These are phyloP conservation scores for Rhinella marina DNA, from an alignment of 2,797 vertebrate genomes.

Conservation along the genomic window DNA sequence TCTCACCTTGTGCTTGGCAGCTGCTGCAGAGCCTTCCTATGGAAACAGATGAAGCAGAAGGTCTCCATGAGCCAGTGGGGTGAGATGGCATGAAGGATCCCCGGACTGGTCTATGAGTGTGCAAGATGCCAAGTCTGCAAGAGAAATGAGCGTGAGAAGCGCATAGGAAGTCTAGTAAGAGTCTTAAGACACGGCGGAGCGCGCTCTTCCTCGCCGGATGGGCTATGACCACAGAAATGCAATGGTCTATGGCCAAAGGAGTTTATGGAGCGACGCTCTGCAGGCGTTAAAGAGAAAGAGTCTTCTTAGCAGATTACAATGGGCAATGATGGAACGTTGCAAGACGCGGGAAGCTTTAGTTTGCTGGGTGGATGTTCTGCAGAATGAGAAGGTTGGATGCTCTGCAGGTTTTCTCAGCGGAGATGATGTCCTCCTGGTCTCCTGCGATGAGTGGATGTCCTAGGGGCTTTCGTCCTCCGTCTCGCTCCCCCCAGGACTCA, in stretches of 20 bases:
- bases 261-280: slow-evolving; percentile 23
- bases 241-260: slow-evolving; percentile 26
- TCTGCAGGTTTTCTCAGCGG: background rate
- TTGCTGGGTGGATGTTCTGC: background rate
- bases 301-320: background rate
- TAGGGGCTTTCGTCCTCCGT: slow-evolving; percentile 1
- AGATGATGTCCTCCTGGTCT: background rate
- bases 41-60: slow-evolving; percentile 79
- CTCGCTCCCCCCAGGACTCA: slow-evolving; percentile 3
- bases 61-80: slow-evolving; percentile 69
- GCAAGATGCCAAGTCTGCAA: slow-evolving; percentile 6
- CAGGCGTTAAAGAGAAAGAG: slow-evolving; percentile 10
- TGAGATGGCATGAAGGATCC: slow-evolving; percentile 37
- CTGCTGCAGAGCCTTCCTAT: slow-evolving; percentile 75
- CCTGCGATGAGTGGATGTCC: background rate
- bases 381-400: background rate
- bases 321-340: background rate
- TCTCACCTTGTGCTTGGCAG: slow-evolving; percentile 74
- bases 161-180: background rate
- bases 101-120: background rate
- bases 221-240: background rate
- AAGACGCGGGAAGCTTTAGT: background rate
- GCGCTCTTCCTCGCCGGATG: background rate
- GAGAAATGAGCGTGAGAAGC: background rate
- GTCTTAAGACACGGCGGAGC: background rate